Conservation (phyloP, 2,113 vertebrate species). For the Reinhardtius hippoglossoides region DNA sequence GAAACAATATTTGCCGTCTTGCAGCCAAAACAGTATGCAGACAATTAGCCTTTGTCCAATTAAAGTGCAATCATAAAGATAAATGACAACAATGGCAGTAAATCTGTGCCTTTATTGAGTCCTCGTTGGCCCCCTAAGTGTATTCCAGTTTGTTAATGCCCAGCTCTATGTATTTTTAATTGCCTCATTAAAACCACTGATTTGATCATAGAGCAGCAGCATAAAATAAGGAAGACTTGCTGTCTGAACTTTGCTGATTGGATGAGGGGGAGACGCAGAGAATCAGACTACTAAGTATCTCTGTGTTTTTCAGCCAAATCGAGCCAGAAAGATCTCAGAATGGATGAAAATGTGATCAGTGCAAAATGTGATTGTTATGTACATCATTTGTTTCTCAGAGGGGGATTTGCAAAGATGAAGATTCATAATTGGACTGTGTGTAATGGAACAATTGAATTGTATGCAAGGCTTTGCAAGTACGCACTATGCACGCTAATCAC, state of each 20-base stretch:
- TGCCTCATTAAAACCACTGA: constrained; percentile 71
- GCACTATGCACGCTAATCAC: constrained; percentile 51
- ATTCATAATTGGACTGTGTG: constrained; percentile 73
- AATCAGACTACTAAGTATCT: constrained; percentile 40
- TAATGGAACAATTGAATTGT: constrained; percentile 74
- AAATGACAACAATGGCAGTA: constrained; percentile 64
- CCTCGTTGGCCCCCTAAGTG: constrained; percentile 58
- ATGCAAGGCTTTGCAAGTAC: constrained; percentile 63
- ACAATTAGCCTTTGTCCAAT: constrained; percentile 64
- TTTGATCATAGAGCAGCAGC: constrained; percentile 55
- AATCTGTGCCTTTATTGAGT: constrained; percentile 61
- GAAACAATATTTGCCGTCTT: constrained; percentile 50
- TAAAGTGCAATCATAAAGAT: constrained; percentile 65
- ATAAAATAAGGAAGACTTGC: constrained; percentile 53
- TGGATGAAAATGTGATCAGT: constrained; percentile 60
- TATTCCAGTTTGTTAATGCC: constrained; percentile 69
- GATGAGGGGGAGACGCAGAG: constrained; percentile 19
- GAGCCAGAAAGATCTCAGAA: constrained; percentile 47
- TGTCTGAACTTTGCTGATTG: constrained; percentile 50
- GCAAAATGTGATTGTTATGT: constrained; percentile 64
- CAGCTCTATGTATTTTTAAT: constrained; percentile 70
- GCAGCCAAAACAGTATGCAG: constrained; percentile 33
- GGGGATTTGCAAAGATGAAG: constrained; percentile 67
- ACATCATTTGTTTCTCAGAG: constrained; percentile 69
- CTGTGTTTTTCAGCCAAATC: constrained; percentile 45